Base-by-base conservation (phyloP, 2,888 invertebrate genomes). In the Polymixis lichenea region DNA sequence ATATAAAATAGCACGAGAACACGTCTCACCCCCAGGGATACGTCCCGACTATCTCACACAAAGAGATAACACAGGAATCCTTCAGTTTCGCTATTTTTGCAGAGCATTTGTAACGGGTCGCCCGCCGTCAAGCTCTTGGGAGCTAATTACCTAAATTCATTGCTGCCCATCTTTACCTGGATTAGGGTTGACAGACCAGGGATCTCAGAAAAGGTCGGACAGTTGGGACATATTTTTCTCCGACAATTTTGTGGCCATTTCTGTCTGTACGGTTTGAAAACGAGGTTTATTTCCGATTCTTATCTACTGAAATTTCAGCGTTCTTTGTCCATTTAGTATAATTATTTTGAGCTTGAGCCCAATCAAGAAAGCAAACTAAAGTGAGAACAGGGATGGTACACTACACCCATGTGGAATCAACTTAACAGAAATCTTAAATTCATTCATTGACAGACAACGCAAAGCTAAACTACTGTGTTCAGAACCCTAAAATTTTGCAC, bases 81-180 rank as follows among this genome's bases (percentile, higher is more conserved):
- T 83, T 75, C 72, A 64, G 70, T 72, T 75, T 64, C 25, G 15
- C 51, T 84, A 72, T 86, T 84, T 83, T 84, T 78, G 78, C 79
- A 71, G n/a, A 25, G 64, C 61, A 78, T 73, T 83, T 68, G 71
- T 78, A 64, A 67, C 58, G 62, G 46, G 71, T 64, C 65, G 53
- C 32, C 77, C 46, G 79, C 72, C 75, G 49, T 25, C 22, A n/a
- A 56, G 32, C 84, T 71, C 79, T 53, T 0, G 83, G 64, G 83
- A 78, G 58, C 71, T 84, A 75, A 84, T 84, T 84, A 83, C 84
- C 75, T 83, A 78, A 82, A 86, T 83, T 83, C 75, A 86, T 86
- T 86, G 78, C 72, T 68, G 32, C 28, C 60, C 60, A 65, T 77
- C 64, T 61, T 71, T 68, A 19, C 55, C n/a, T 25, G 62, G 65